These are phyloP conservation scores for Triops longicaudatus DNA, from an alignment of 1,140 invertebrate genomes.

Conservation along the genomic window DNA sequence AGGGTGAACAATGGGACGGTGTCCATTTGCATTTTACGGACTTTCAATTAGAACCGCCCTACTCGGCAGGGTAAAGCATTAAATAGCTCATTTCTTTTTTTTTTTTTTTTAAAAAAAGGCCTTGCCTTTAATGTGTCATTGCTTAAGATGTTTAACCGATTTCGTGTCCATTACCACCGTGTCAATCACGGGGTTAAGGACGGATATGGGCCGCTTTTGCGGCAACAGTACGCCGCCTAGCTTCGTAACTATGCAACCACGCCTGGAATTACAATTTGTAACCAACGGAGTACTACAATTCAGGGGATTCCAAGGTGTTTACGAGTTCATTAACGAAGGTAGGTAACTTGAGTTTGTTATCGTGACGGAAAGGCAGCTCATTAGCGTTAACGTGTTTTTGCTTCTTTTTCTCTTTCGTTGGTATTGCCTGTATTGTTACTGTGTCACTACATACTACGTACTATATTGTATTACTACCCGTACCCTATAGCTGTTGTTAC, in stretches of 20 bases:
- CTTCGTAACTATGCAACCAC: conserved; percentile 37
- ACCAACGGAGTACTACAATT: conserved; percentile 37
- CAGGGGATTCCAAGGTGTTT: conserved; percentile 37
- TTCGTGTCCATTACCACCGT: conserved; percentile 23
- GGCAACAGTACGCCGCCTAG: conserved; percentile 29
- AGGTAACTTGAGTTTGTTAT: not conserved
- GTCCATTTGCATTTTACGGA: conserved; percentile 21
- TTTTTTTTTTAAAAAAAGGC: conserved; percentile 9
- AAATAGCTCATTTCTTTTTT: not conserved
- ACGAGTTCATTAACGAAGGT: conserved; percentile 40
- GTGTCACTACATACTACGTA: too few relatives aligned
- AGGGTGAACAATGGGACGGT: conserved; percentile 25
- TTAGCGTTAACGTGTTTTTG: not conserved
- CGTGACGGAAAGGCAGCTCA: not conserved
- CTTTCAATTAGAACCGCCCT: conserved; percentile 25
- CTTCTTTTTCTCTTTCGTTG: too few relatives aligned
- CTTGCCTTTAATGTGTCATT: too few relatives aligned
- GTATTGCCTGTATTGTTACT: too few relatives aligned
- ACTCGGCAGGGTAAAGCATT: conserved; percentile 21
- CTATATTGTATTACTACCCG: too few relatives aligned
- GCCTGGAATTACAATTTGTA: conserved; percentile 37
- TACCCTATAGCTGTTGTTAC: not conserved
- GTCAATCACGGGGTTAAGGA: conserved; percentile 14
- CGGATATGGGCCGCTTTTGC: conserved; percentile 26
- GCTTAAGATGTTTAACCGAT: conserved; percentile 28